A percentile compares a stretch with the other conserved stretches of the same genome.
Conservation (phyloP, 2,797 vertebrate genomes). For the Podarcis lilfordi region DNA sequence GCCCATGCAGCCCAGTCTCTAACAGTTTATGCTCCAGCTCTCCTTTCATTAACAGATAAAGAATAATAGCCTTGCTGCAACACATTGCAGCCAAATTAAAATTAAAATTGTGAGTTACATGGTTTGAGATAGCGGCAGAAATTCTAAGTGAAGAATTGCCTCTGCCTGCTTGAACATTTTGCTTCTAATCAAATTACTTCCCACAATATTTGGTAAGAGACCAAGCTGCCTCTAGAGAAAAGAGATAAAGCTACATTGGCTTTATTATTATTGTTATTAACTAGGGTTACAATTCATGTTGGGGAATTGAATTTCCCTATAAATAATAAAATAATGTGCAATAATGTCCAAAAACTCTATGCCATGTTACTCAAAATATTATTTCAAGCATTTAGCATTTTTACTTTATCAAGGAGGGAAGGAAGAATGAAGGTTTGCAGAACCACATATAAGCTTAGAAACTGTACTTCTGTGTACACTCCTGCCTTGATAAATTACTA, state of each 20-base stretch:
- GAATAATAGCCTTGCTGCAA: background rate
- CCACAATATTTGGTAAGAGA: slow-evolving; percentile 22
- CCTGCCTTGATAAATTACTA: slow-evolving; percentile 43
- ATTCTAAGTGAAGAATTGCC: slow-evolving; percentile 24
- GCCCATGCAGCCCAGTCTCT: background rate
- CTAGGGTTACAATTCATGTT: slow-evolving; percentile 31
- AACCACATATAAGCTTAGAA: background rate
- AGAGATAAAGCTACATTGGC: slow-evolving; percentile 29
- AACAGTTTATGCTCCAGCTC: background rate
- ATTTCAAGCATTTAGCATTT: slow-evolving; percentile 43
- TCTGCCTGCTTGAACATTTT: background rate
- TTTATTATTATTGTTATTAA: slow-evolving; percentile 22
- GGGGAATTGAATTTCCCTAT: slow-evolving; percentile 35
- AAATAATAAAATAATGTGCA: slow-evolving; percentile 40
- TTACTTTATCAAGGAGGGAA: slow-evolving; percentile 18
- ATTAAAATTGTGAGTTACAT: slow-evolving; percentile 6
- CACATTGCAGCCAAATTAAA: background rate
- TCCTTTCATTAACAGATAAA: background rate
- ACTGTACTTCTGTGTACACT: slow-evolving; percentile 37
- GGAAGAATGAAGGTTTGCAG: slow-evolving; percentile 28
- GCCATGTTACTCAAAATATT: background rate
- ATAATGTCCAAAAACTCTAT: slow-evolving; percentile 18
- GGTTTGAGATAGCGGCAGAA: slow-evolving; percentile 28
- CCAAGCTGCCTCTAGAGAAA: background rate
- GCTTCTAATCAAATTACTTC: slow-evolving; percentile 27